These are phyloP conservation scores for Conus canariensis DNA, from an alignment of 2,888 invertebrate genomes.

Conservation along the genomic window DNA sequence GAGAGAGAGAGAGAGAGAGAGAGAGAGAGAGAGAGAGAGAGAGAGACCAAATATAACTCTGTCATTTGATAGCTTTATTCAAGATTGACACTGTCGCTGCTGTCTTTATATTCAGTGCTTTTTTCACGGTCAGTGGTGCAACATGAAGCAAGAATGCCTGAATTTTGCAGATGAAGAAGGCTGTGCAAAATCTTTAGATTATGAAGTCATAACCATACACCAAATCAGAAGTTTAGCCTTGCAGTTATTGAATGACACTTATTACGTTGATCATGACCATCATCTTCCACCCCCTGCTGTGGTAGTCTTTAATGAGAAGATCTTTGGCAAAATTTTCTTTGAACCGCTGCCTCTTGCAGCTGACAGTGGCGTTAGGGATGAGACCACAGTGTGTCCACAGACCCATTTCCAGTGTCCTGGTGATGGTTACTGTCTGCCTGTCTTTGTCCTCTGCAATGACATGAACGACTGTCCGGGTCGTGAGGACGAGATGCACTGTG, in stretches of 20 bases:
- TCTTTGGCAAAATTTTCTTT: background rate
- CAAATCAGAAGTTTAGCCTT: too few species aligned
- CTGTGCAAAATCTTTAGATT: background rate
- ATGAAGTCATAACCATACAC: too few species aligned
- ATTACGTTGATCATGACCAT: background rate
- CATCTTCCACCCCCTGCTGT: background rate
- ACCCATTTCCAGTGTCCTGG: conserved; percentile 17
- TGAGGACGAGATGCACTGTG: background rate
- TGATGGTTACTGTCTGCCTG: conserved; percentile 19
- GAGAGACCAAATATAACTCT: too few species aligned
- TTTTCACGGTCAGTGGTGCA: background rate
- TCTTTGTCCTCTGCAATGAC: background rate
- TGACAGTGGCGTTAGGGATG: background rate
- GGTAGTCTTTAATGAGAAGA: background rate
- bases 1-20: too few species aligned
- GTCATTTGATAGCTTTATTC: too few species aligned
- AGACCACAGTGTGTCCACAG: background rate
- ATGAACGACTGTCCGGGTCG: conserved; percentile 1
- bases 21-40: too few species aligned
- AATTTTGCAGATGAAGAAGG: background rate
- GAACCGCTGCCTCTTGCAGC: background rate
- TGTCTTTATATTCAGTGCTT: background rate
- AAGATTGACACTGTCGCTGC: too few species aligned
- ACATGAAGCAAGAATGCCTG: background rate
- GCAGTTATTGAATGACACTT: background rate